Base-by-base conservation (phyloP, 2,113 vertebrate species). In the Eonycteris spelaea region DNA sequence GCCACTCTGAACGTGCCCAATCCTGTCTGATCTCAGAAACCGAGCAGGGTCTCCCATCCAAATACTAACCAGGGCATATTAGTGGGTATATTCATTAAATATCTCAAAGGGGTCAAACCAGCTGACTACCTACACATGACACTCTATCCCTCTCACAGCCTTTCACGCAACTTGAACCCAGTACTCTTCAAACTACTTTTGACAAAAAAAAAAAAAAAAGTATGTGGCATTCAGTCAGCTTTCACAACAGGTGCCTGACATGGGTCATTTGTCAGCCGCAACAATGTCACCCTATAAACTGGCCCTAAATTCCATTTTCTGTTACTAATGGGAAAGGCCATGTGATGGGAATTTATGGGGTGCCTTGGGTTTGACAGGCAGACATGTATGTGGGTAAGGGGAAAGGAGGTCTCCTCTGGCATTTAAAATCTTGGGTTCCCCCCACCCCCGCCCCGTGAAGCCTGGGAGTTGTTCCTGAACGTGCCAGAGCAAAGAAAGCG, bases 241-340 rank as follows among this genome's bases (percentile, higher is more conserved):
- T 65, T 78, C 95, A n/a, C 71, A 28, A 63, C 24, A n/a, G 35
- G 38, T 28, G 95, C 35, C 98, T 93, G 97, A 97, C 94, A 86
- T 96, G 97, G 98, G 98, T 97, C 98, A 98, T 98, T 98, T 98
- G 97, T 96, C 87, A 94, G 61, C 96, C 91, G 97, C 82, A 92
- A 55, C 55, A 96, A 57, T 0, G 0, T 95, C 94, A 97, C 94
- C 93, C 97, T 80, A 89, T 97, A 98, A 98, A 98, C 40, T 92
- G 68, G 79, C 33, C 61, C 57, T 94, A 96, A 96, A 83, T 93
- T 98, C 90, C 86, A 95, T 97, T 91, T 96, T 97, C 94, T 95
- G 38, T 95, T 96, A 87, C 94, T 93, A 35, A 96, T 97, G 97
- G 0, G 0, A 97, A 97, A 97, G 59, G 85, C 87, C 92, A n/a